phyloP scores from a whole-genome alignment of 2,888 invertebrate genomes.

The Tiphia femorata region DNA sequence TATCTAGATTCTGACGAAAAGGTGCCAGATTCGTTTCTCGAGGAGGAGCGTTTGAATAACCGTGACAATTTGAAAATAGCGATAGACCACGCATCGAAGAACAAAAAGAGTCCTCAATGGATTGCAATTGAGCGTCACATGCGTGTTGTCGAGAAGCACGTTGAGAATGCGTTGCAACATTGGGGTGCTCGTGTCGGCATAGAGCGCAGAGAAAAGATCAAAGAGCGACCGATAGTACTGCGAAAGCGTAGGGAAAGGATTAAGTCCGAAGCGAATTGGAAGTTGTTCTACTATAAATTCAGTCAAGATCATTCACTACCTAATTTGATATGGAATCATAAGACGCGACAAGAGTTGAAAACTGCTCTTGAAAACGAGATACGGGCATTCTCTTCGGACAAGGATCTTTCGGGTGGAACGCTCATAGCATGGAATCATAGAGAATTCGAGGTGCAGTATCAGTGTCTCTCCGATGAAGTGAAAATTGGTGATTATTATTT shows the following conservation, averaged over 20 bases:
- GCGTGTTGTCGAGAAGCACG: constrained; percentile 85
- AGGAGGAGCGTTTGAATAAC: constrained; percentile 80
- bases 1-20: constrained; percentile 90
- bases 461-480: constrained; percentile 95
- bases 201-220: constrained; percentile 74
- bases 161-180: constrained; percentile 81
- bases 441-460: constrained; percentile 95
- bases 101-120: constrained; percentile 79
- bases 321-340: constrained; percentile 99
- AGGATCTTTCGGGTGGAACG: constrained; percentile 85
- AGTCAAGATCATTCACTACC: constrained; percentile 93
- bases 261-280: constrained; percentile 91
- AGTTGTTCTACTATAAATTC: constrained; percentile 95
- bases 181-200: constrained; percentile 78
- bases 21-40: constrained; percentile 81
- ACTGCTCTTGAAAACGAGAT: constrained; percentile 94
- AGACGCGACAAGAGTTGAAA: constrained; percentile 95
- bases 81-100: constrained; percentile 80
- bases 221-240: constrained; percentile 90
- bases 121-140: constrained; percentile 79
- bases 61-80: constrained; percentile 97
- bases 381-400: constrained; percentile 88
- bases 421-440: constrained; percentile 98
- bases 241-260: constrained; percentile 90
- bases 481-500: constrained; percentile 99